Base-by-base conservation (phyloP, 2,113 vertebrate genomes). In the Macquaria ambigua region DNA sequence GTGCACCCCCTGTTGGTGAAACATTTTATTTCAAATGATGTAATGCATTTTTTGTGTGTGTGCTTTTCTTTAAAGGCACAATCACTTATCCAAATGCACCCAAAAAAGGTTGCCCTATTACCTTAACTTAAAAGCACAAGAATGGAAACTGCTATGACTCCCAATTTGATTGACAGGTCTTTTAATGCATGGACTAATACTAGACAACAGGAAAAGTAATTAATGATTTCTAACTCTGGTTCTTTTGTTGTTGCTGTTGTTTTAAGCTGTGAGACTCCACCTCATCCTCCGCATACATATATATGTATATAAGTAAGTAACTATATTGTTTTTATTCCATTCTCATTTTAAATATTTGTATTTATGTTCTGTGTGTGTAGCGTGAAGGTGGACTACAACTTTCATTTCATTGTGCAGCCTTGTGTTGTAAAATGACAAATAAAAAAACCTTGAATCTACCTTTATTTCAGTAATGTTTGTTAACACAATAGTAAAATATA, bases 1-100 rank as follows among this genome's bases (percentile, higher is more conserved):
- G 77, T 28, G 37, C 74, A 4, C 81, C 85, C 50, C 58, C 90
- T 88, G 55, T 8, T 70, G 87, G 85, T 53, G 7, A 72, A 63
- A 3, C 0, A 0, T 12, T 6, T n/a, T 15, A 21, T 18, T 58
- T n/a, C 21, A 46, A 46, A 50, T 8, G 11, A 74, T 4, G 23
- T 64, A 3, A 52, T 43, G 16, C 14, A 37, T 34, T 67, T 28
- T 28, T 50, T 53, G 12, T 31, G 48, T 12, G 3, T 21, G 48
- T 6, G 2, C 3, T 37, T 34, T 23, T 69, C 7, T 31, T 14
- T 69, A 10, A 52, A 18, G 55, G 20, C 18, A 50, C 52, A 21
- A 53, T 21, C 7, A 20, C 0, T 20, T 53, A 8, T 8, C 7
- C 20, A 53, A 23, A 41, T 46, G 41, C 43, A 67, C 43, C 41